Conservation (phyloP, 2,797 vertebrate species). For the Rhabdomys pumilio region DNA sequence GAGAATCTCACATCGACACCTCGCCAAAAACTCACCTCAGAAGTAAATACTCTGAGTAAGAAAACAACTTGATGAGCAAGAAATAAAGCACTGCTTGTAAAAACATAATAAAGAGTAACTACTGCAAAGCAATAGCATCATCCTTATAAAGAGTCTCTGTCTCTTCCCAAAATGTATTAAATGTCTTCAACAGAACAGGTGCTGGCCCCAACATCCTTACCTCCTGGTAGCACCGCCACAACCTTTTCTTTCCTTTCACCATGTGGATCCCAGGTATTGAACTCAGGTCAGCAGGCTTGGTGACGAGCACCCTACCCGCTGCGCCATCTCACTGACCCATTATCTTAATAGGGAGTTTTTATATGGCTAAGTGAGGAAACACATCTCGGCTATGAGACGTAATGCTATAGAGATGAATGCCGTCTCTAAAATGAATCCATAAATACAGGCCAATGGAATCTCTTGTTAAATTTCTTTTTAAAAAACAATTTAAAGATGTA, state of each 20-base stretch:
- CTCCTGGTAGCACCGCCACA: background rate
- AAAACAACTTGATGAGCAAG: constrained; percentile 32
- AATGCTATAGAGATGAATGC: background rate
- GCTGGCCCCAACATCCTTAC: background rate
- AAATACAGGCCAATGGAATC: constrained; percentile 12
- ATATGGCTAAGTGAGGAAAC: background rate
- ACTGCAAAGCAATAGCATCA: constrained; percentile 42
- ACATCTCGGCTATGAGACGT: background rate
- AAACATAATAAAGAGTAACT: constrained; percentile 34
- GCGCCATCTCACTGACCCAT: background rate
- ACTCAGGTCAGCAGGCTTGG: background rate
- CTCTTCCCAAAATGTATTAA: constrained; percentile 15
- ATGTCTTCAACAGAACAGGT: background rate
- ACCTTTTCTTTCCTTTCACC: background rate
- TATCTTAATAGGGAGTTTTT: constrained; percentile 10
- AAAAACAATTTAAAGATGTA: constrained; percentile 51
- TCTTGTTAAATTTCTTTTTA: constrained; percentile 40
- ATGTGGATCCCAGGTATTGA: background rate
- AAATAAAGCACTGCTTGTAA: constrained; percentile 5
- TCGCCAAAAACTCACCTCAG: constrained; percentile 10
- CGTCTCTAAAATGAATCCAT: constrained; percentile 11
- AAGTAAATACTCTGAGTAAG: constrained; percentile 37
- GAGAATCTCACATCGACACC: constrained; percentile 53
- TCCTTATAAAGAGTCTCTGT: constrained; percentile 40
- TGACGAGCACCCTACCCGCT: background rate